Base-by-base conservation (phyloP, 1,140 invertebrate genomes). In the Parapsyche elsis region DNA sequence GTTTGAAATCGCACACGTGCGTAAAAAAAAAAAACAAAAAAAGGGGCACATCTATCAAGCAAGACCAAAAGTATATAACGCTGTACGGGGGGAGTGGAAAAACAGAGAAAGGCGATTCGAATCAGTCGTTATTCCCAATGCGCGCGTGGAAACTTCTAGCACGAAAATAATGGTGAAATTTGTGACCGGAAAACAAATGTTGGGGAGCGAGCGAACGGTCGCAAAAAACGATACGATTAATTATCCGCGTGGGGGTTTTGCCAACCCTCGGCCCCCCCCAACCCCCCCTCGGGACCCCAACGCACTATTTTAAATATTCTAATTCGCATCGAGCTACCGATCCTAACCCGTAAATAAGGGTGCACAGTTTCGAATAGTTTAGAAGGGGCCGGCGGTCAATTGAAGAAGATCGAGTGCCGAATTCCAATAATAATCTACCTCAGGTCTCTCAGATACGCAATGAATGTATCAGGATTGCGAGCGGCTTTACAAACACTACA, bases 171-270 rank as follows among this genome's bases (percentile, higher is more conserved):
- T 49, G 26, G 75, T 64, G 57, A 64, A 77, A 77, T 77, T 77
- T 77, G 73, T 23, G 71, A 57, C 73, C 53, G 57, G 38, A 77
- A 46, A 64, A 64, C 53, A 64, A 77, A 77, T 77, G 75, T 77
- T 23, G 73, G 73, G 73, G 23, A 21, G 9, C 7, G 21, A 24
- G 9, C 64, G 16, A 23, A 19, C 53, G 75, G 57, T 59, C 14
- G 75, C 53, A 77, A 77, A 77, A 77, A 77, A 64, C 75, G 75
- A 77, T 49, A 77, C 75, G 75, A 77, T 77, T 77, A 77, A 77
- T 77, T 77, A 77, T 77, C 75, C 75, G 14, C 57, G 21, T 21
- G 26, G 71, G 71, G 24, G 49, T 10, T 14, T 4, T 5, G 12
- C 16, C 9, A 49, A 7, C 71, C 71, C 45, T 4, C 24, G 49